Conservation (phyloP, 2,113 vertebrate species). For the Alligator mississippiensis region DNA sequence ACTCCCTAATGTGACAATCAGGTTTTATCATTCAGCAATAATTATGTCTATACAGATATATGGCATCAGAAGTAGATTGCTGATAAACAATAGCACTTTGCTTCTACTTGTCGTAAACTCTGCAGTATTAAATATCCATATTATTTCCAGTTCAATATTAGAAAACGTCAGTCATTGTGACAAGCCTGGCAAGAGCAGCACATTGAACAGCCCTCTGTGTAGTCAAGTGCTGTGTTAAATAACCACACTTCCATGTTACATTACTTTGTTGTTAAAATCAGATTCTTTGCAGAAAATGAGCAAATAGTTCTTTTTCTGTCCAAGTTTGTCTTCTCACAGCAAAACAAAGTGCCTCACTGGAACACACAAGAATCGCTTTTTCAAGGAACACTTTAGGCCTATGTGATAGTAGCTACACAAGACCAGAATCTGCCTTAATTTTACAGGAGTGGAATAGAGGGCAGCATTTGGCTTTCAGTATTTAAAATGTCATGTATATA, state of each 20-base stretch:
- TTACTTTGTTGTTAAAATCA: constrained; percentile 79
- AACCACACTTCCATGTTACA: constrained; percentile 72
- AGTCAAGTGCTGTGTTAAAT: constrained; percentile 74
- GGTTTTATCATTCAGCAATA: constrained; percentile 75
- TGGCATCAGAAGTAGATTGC: constrained; percentile 77
- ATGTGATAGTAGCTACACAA: background rate
- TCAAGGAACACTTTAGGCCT: background rate
- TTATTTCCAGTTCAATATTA: constrained; percentile 85
- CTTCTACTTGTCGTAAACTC: constrained; percentile 80
- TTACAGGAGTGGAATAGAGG: constrained; percentile 48
- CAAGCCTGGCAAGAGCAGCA: constrained; percentile 72
- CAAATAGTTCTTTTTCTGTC: constrained; percentile 45
- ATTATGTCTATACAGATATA: constrained; percentile 77
- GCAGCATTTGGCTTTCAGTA: constrained; percentile 39
- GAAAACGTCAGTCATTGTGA: constrained; percentile 84
- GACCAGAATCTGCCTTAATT: constrained; percentile 52
- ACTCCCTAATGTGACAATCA: constrained; percentile 74
- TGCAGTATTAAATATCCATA: constrained; percentile 84
- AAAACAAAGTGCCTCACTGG: constrained; percentile 54
- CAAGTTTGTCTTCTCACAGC: constrained; percentile 59
- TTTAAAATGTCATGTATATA: constrained; percentile 63
- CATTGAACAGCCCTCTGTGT: constrained; percentile 66
- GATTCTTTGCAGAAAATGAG: constrained; percentile 62
- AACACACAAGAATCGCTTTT: constrained; percentile 56
- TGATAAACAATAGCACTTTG: constrained; percentile 82